phyloP scores from a whole-genome alignment of 2,113 vertebrate genomes.

The Vulpes ferrilata region DNA sequence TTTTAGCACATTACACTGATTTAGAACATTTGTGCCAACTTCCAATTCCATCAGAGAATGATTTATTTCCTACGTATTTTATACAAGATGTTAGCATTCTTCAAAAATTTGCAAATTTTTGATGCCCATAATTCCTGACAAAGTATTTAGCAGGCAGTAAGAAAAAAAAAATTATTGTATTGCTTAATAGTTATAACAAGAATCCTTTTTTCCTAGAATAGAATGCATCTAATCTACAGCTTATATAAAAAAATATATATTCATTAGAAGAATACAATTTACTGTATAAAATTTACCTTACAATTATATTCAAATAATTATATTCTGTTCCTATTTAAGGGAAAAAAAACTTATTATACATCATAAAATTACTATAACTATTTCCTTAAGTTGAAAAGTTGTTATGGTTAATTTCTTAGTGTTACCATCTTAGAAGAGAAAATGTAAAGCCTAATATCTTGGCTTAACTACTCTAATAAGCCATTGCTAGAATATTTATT shows the following conservation, averaged over 20 bases:
- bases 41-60: neutral
- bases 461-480: neutral
- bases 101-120: neutral
- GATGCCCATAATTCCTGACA: neutral
- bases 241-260: neutral
- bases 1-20: neutral
- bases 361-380: neutral
- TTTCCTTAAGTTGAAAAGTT: neutral
- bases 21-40: neutral
- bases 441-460: neutral
- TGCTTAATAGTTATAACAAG: neutral
- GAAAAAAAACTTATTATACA: neutral
- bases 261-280: neutral
- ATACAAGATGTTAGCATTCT: neutral
- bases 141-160: neutral
- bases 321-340: neutral
- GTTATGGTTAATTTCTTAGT: neutral
- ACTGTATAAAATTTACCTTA: neutral
- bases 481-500: conserved; percentile 19
- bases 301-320: neutral
- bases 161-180: neutral
- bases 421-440: neutral
- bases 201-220: neutral
- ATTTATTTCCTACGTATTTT: neutral
- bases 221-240: neutral